Base-by-base conservation (phyloP, 2,113 vertebrate genomes). In the Megaptera novaeangliae region DNA sequence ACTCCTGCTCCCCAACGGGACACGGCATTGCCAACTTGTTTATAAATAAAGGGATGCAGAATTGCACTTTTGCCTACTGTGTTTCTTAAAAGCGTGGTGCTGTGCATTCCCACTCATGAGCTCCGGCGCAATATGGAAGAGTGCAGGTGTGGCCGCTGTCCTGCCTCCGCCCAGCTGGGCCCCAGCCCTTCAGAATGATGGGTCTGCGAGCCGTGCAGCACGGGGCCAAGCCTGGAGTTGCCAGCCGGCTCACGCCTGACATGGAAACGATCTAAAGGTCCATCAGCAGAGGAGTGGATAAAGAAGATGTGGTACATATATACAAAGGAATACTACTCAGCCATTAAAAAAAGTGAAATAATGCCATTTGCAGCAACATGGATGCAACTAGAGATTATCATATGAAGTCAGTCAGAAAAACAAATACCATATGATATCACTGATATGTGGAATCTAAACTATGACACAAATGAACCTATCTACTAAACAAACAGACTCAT, bases 31-130 rank as follows among this genome's bases (percentile, higher is more conserved):
- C 74, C 78, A 80, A 96, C 77, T 57, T 6, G 36, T 98, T 97
- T 98, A 95, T 97, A 98, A 98, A 98, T 96, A 98, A 2, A 1
- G 25, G 78, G 95, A 98, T 82, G 49, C 84, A 96, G 66, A 83
- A 98, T 97, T 98, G 97, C 98, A 97, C 94, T 97, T 98, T 88
- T 39, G 64, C 90, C 83, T 69, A 66, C 96, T 85, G 44, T 96
- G 97, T 98, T 98, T 95, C 78, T 95, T 69, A 18, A 92, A 86
- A 96, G 66, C 1, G 20, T 97, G 94, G 94, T 96, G 96, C 95
- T 63, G 44, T 88, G 93, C 71, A 80, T 90, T 96, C 91, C 90
- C 96, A 13, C 94, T 95, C 96, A 94, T 88, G 91, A 86, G 39
- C 89, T 91, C 95, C 81, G 96, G 91, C 63, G 93, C 95, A 80